phyloP scores from a whole-genome alignment of 2,113 vertebrate species.

The Jaculus jaculus region DNA sequence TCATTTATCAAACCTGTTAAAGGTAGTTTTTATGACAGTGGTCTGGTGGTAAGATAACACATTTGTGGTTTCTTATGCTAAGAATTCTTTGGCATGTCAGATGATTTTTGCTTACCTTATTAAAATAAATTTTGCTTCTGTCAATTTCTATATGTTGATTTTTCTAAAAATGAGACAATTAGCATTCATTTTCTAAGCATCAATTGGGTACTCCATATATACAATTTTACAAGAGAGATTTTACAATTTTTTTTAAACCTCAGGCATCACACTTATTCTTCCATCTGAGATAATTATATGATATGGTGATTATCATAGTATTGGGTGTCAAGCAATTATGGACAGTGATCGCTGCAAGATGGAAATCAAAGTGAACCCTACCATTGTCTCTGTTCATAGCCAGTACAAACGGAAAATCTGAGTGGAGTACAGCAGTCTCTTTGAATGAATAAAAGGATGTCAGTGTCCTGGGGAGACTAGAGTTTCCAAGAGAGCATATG shows the following conservation, averaged over 20 bases:
- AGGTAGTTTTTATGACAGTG: constrained; percentile 68
- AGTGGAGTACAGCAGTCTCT: not conserved
- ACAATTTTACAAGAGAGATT: not conserved
- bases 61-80: not conserved
- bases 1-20: constrained; percentile 80
- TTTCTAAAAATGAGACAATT: constrained; percentile 52
- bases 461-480: not conserved
- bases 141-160: not conserved
- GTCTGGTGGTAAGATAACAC: not conserved
- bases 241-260: not conserved
- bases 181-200: constrained; percentile 10
- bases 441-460: not conserved
- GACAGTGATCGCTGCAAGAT: constrained; percentile 1
- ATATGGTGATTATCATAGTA: constrained; percentile 20
- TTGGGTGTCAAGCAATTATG: not conserved
- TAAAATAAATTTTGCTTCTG: not conserved
- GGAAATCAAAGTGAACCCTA: not conserved
- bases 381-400: not conserved
- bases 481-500: not conserved
- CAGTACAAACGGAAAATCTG: not conserved
- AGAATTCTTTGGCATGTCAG: not conserved
- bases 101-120: constrained; percentile 17
- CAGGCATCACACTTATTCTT: not conserved
- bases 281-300: not conserved
- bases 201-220: not conserved